Conservation (phyloP, 2,888 invertebrate species). For the Geophilus truncorum region DNA sequence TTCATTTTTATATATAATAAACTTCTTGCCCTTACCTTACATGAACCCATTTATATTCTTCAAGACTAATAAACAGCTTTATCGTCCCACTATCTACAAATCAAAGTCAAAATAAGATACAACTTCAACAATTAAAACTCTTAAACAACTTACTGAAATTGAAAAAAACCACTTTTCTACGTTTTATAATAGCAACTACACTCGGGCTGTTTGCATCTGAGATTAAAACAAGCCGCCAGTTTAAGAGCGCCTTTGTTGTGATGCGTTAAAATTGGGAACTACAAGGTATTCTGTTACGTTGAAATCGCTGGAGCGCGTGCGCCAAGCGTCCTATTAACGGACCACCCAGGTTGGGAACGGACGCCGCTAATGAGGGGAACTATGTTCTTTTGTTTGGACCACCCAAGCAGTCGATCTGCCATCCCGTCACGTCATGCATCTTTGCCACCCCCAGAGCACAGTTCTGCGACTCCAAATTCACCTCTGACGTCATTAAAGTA, state of each 20-base stretch:
- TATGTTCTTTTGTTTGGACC: conserved; percentile 16
- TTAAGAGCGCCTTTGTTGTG: background rate
- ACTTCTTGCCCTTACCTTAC: no score
- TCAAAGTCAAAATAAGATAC: no score
- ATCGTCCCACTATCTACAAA: no score
- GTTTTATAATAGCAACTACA: no score
- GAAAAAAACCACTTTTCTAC: no score
- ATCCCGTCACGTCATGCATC: background rate
- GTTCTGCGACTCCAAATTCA: background rate
- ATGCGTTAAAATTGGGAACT: background rate
- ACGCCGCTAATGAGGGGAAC: conserved; percentile 16
- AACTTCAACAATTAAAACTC: no score
- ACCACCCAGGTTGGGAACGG: conserved; percentile 2
- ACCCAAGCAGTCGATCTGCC: background rate
- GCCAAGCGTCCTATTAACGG: conserved; percentile 1
- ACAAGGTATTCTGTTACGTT: background rate
- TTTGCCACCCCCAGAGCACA: background rate
- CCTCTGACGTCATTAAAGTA: background rate
- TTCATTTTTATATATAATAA: no score
- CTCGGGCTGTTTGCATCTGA: no score
- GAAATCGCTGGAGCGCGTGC: background rate
- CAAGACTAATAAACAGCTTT: no score
- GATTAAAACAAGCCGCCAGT: background rate
- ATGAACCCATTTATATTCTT: no score
- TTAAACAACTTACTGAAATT: no score